Percentiles rank a stretch among this genome's conserved stretches.
These are phyloP conservation scores for Saccostrea cuccullata DNA, from an alignment of 1,140 invertebrate species.

Conservation along the genomic window DNA sequence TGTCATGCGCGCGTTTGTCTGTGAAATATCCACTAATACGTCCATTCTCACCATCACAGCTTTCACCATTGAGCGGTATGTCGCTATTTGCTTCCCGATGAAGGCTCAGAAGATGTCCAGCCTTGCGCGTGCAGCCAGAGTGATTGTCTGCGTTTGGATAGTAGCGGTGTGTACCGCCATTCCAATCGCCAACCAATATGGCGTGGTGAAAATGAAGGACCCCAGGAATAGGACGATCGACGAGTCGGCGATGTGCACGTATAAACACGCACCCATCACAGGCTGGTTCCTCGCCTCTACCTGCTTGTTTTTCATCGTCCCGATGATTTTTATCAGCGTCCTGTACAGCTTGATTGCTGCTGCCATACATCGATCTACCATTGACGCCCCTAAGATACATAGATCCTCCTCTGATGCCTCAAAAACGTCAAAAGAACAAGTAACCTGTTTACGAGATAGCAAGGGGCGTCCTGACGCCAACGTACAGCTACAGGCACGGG, in stretches of 20 bases:
- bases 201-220: conserved; percentile 46
- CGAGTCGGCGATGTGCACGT: conserved; percentile 54
- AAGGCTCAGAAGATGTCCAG: conserved; percentile 76
- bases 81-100: conserved; percentile 76
- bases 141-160: conserved; percentile 89
- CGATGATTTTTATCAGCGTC: conserved; percentile 75
- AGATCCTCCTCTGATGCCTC: conserved; percentile 52
- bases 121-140: conserved; percentile 86
- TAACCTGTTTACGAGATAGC: neutral
- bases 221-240: conserved; percentile 37
- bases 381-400: conserved; percentile 26
- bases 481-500: conserved; percentile 57
- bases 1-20: conserved; percentile 87
- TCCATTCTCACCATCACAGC: conserved; percentile 77
- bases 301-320: conserved; percentile 76
- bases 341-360: conserved; percentile 76
- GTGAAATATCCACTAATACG: conserved; percentile 88
- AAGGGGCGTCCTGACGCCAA: conserved; percentile 41
- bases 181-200: conserved; percentile 80
- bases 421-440: conserved; percentile 39
- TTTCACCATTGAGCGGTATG: conserved; percentile 77
- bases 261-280: conserved; percentile 39
- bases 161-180: conserved; percentile 87
- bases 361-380: conserved; percentile 67
- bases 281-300: conserved; percentile 66